phyloP scores from a whole-genome alignment of 2,113 vertebrate species.

The Rhabdomys dilectus region DNA sequence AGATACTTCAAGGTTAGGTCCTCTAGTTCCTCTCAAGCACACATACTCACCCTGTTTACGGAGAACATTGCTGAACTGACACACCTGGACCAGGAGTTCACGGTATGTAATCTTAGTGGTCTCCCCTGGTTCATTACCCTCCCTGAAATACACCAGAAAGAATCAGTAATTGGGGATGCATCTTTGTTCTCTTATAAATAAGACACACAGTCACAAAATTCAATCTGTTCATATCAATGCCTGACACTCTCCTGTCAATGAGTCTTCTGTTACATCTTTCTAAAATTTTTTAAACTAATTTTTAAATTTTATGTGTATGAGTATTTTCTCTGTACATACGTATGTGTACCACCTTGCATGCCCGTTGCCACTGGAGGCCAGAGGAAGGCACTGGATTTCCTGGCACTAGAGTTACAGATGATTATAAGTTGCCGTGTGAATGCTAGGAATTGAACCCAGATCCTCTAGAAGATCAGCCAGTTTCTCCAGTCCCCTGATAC shows the following conservation, averaged over 20 bases:
- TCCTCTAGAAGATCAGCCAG: background rate
- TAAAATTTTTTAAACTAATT: background rate
- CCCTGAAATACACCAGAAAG: conserved; percentile 89
- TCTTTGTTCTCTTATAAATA: conserved; percentile 18
- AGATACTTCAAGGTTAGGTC: background rate
- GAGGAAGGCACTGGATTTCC: background rate
- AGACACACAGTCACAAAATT: conserved; percentile 48
- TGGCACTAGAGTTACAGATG: background rate
- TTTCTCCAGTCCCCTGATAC: background rate
- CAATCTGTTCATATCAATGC: background rate
- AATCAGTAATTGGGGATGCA: conserved; percentile 41
- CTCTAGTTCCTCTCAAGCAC: background rate
- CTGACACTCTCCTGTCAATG: background rate
- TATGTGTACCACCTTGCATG: background rate
- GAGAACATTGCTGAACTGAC: conserved; percentile 94
- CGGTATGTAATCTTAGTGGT: conserved; percentile 92
- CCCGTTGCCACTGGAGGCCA: background rate
- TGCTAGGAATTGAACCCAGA: background rate
- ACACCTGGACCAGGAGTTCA: conserved; percentile 94
- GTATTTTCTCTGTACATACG: background rate
- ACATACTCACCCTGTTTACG: conserved; percentile 77
- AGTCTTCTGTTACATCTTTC: background rate
- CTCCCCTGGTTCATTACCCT: conserved; percentile 96
- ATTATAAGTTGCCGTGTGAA: background rate
- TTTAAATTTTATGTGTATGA: background rate